A percentile compares a stretch with the other conserved stretches of the same genome.
Conservation (phyloP, 1,140 invertebrate species). For the Pissodes strobi region DNA sequence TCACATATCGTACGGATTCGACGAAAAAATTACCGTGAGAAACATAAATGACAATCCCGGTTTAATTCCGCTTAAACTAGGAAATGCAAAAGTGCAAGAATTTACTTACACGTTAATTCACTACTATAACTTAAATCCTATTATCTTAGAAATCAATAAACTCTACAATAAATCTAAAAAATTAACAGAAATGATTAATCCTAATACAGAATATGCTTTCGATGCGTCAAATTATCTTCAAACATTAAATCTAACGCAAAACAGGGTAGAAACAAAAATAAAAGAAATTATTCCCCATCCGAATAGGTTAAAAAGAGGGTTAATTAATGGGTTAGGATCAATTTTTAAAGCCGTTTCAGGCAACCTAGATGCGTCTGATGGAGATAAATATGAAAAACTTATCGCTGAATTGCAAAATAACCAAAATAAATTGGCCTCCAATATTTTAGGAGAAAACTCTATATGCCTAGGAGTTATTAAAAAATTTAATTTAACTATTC, state of each 20-base stretch:
- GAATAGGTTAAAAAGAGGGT: conserved; percentile 41
- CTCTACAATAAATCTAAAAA: neutral
- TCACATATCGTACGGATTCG: no score
- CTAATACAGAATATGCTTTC: neutral
- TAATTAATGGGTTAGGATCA: conserved; percentile 44
- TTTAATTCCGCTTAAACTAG: no score
- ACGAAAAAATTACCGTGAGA: neutral
- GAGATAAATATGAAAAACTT: conserved; percentile 39
- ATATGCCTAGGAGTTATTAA: no score
- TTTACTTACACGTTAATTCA: no score
- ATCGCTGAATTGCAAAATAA: conserved; percentile 13
- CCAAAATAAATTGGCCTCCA: no score
- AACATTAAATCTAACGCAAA: conserved; percentile 7
- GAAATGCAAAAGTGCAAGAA: no score
- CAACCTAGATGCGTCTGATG: conserved; percentile 45
- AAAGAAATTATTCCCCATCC: conserved; percentile 38
- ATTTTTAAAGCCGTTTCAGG: no score
- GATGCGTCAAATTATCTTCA: neutral
- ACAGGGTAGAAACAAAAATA: conserved; percentile 33
- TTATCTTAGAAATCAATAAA: conserved; percentile 10
- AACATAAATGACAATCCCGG: no score
- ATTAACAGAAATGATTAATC: no score
- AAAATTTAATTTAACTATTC: no score
- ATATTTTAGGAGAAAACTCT: no score
- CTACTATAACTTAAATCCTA: no score